Evolutionary conservation across 35 echinoderm and acorn worm species (phyloP).

Genomic region (Lytechinus variegatus): DNA sequence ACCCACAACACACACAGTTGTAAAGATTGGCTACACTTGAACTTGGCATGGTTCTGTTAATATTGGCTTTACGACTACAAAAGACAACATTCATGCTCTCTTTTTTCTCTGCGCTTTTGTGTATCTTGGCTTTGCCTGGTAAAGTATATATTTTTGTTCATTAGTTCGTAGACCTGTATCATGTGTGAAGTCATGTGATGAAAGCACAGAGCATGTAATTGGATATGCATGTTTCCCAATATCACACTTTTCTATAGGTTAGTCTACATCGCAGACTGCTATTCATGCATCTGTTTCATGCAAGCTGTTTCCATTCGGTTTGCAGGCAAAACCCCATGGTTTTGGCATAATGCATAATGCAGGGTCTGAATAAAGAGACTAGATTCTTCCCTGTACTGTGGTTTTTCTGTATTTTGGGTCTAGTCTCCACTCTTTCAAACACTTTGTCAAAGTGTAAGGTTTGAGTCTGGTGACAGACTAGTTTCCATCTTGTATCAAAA

Average conservation of each 20-base stretch:
- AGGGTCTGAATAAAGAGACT: too few relatives aligned
- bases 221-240: background rate
- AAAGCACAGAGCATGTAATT: background rate
- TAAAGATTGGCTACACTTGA: background rate
- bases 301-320: too few relatives aligned
- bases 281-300: background rate
- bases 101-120: background rate
- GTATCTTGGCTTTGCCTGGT: background rate
- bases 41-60: background rate
- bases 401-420: too few relatives aligned
- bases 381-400: too few relatives aligned
- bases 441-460: too few relatives aligned
- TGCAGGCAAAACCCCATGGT: too few relatives aligned
- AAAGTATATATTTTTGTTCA: slow-evolving; percentile 15
- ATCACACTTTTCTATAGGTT: background rate
- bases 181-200: background rate
- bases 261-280: background rate
- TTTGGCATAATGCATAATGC: too few relatives aligned
- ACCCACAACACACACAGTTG: too few relatives aligned
- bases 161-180: background rate
- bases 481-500: too few relatives aligned
- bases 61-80: background rate
- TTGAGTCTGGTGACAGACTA: too few relatives aligned
- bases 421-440: too few relatives aligned
- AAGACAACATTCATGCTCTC: background rate